phyloP scores from a whole-genome alignment of 2,113 vertebrate species.

The Gavia stellata region DNA sequence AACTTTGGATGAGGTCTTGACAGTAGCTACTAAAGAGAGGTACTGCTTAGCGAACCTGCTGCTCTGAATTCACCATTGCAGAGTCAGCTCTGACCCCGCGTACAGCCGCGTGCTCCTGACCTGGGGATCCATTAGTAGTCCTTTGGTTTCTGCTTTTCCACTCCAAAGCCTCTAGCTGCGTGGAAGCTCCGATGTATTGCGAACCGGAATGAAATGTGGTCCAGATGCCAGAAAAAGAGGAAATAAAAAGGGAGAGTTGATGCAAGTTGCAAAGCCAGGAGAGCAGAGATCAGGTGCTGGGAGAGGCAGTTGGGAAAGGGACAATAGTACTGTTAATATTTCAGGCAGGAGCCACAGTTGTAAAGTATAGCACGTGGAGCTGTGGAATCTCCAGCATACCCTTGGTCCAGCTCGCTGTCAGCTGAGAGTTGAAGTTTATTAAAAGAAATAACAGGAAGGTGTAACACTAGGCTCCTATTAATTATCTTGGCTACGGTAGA shows the following conservation, averaged over 20 bases:
- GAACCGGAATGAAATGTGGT: neutral
- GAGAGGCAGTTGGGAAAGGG: neutral
- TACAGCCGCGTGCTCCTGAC: neutral
- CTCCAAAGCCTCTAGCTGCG: neutral
- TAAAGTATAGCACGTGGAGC: neutral
- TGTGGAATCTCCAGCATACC: neutral
- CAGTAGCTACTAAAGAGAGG: neutral
- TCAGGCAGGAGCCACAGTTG: neutral
- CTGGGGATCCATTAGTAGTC: neutral
- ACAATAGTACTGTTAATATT: neutral
- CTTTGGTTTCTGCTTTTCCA: neutral
- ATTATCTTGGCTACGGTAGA: neutral
- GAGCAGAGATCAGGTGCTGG: neutral
- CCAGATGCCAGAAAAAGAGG: neutral
- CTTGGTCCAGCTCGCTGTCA: neutral
- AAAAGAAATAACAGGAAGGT: slow-evolving; percentile 17
- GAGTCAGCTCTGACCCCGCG: neutral
- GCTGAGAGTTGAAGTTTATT: slow-evolving; percentile 12
- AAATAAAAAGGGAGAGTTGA: neutral
- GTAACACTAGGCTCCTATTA: slow-evolving; percentile 13
- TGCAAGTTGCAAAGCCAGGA: neutral
- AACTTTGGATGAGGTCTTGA: neutral
- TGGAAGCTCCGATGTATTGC: neutral
- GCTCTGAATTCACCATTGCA: neutral
- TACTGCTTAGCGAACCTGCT: neutral